Percentiles rank a stretch among this genome's conserved stretches.
Evolutionary conservation across 2,797 vertebrate genomes (phyloP).

Genomic region (Crocodylus rhombifer): DNA sequence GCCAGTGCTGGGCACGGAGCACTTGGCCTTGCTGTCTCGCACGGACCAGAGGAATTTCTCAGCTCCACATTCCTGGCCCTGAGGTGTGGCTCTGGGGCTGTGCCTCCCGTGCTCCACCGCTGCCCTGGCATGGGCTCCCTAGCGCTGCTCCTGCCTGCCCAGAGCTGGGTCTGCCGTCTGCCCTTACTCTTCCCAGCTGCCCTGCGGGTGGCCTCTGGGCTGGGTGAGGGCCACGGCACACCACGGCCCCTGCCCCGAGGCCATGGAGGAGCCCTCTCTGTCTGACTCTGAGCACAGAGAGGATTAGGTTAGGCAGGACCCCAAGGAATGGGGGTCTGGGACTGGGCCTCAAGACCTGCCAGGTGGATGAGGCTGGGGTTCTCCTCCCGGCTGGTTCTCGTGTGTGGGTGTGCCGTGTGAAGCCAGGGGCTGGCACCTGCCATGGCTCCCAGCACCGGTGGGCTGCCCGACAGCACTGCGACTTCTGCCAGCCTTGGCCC

Average conservation of each 20-base stretch:
- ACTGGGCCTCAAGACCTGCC: too few species aligned
- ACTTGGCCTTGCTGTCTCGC: accelerated
- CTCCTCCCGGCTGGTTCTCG: background rate
- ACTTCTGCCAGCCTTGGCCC: accelerated
- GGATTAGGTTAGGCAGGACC: background rate
- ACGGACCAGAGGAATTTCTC: conserved; percentile 16
- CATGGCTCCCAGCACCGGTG: accelerated
- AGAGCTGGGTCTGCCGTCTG: background rate
- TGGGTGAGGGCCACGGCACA: accelerated
- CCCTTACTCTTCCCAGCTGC: accelerated
- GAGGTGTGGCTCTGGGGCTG: accelerated
- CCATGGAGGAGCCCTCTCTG: background rate
- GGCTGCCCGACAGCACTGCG: background rate
- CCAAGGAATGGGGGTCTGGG: too few species aligned
- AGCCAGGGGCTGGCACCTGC: accelerated
- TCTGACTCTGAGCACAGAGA: background rate
- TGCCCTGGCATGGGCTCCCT: accelerated
- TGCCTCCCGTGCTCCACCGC: accelerated
- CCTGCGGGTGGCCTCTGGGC: background rate
- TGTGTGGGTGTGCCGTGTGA: background rate
- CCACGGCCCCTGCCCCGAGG: background rate
- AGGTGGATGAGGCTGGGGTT: background rate
- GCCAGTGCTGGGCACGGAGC: background rate
- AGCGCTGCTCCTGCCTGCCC: accelerated
- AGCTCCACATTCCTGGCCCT: accelerated